These are phyloP conservation scores for Sialia sialis DNA, from an alignment of 2,113 vertebrate genomes.

Conservation along the genomic window DNA sequence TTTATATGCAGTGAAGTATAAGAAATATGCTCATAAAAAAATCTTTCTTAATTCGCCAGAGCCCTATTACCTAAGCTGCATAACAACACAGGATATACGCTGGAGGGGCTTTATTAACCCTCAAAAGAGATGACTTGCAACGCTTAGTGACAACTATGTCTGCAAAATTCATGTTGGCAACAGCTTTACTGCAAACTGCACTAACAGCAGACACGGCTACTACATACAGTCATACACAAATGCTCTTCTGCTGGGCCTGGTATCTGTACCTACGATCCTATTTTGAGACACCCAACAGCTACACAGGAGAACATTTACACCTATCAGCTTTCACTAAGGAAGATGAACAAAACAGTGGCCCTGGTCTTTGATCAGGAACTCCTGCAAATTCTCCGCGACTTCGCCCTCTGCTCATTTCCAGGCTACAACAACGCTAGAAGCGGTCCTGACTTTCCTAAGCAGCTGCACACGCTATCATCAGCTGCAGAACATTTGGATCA, in stretches of 20 bases:
- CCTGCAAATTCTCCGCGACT: not conserved
- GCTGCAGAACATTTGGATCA: no score
- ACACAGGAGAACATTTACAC: not conserved
- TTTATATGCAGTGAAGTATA: not conserved
- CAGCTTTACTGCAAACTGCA: not conserved
- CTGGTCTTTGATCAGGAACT: not conserved
- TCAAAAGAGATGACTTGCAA: not conserved
- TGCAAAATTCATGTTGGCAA: not conserved
- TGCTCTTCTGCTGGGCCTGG: not conserved
- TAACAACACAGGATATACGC: not conserved
- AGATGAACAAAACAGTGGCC: not conserved
- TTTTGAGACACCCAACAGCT: not conserved
- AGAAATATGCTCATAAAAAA: not conserved
- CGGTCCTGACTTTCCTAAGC: no score
- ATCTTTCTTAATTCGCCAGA: not conserved
- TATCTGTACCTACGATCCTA: not conserved
- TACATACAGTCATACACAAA: not conserved
- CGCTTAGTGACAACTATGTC: not conserved
- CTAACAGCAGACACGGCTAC: accelerated
- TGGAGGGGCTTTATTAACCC: not conserved
- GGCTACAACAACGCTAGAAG: not conserved
- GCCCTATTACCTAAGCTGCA: not conserved
- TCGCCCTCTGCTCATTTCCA: not conserved
- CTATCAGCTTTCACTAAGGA: not conserved
- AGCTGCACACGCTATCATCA: accelerated